A percentile compares a stretch with the other conserved stretches of the same genome.
Conservation (phyloP, 2,797 vertebrate genomes). For the Pseudotriccus pelzelni region DNA sequence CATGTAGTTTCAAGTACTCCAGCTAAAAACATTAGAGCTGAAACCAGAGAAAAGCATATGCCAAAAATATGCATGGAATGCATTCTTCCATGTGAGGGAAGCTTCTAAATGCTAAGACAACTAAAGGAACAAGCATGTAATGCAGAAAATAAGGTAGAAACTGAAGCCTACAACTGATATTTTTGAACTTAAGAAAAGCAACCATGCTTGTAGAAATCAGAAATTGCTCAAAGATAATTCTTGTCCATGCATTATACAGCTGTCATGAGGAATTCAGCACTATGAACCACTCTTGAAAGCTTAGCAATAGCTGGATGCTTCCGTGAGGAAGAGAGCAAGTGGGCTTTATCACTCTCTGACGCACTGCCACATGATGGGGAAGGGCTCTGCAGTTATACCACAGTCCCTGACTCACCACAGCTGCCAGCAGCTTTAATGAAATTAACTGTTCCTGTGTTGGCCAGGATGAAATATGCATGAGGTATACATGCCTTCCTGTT, state of each 20-base stretch:
- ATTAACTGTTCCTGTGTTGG: neutral
- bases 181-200: neutral
- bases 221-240: neutral
- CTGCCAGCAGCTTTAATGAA: neutral
- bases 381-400: neutral
- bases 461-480: neutral
- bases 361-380: neutral
- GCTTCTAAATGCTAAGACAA: neutral
- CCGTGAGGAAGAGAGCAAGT: neutral
- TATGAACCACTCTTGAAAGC: neutral
- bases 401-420: neutral
- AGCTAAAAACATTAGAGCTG: neutral
- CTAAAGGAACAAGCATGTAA: neutral
- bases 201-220: neutral
- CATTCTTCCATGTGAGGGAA: neutral
- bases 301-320: neutral
- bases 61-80: neutral
- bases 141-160: neutral
- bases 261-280: neutral
- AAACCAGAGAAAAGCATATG: neutral
- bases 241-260: neutral
- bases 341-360: neutral
- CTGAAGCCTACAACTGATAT: neutral
- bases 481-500: neutral
- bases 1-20: neutral